phyloP scores from a whole-genome alignment of 2,797 vertebrate species.

The Takifugu rubripes region DNA sequence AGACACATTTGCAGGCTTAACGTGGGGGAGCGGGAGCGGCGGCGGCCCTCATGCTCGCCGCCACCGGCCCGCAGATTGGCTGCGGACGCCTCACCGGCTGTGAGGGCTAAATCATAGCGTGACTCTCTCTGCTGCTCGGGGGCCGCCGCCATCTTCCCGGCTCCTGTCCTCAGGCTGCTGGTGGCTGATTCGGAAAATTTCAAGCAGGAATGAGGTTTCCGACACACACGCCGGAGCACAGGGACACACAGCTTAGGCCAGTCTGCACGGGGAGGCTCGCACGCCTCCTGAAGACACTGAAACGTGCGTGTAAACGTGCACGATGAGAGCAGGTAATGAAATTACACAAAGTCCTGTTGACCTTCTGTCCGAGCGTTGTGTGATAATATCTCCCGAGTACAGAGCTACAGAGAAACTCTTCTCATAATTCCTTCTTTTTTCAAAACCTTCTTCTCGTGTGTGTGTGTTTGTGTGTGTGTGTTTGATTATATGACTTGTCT shows the following conservation, averaged over 20 bases:
- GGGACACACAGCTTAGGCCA: constrained; percentile 15
- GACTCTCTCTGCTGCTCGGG: constrained; percentile 30
- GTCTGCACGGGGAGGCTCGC: constrained; percentile 20
- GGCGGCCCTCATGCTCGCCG: constrained; percentile 48
- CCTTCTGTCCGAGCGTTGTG: constrained; percentile 34
- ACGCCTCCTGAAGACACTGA: constrained; percentile 14
- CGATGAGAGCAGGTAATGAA: constrained; percentile 30
- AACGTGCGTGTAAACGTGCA: constrained; percentile 24
- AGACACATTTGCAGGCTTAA: constrained; percentile 47
- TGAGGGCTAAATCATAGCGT: constrained; percentile 58
- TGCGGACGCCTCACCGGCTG: constrained; percentile 45
- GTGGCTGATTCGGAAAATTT: constrained; percentile 35
- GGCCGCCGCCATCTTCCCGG: constrained; percentile 29
- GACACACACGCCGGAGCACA: neutral
- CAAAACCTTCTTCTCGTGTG: too few species aligned
- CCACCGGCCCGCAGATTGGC: constrained; percentile 56
- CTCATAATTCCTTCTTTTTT: too few species aligned
- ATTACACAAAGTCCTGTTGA: constrained; percentile 44
- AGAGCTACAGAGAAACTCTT: too few species aligned
- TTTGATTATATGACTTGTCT: too few species aligned
- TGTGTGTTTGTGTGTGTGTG: too few species aligned
- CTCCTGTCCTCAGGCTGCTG: constrained; percentile 30
- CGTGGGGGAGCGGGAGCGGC: constrained; percentile 50
- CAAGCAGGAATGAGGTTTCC: constrained; percentile 21
- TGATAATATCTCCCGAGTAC: too few species aligned